A percentile compares a stretch with the other conserved stretches of the same genome.
Conservation (phyloP, 2,888 invertebrate genomes). For the Spisula subtruncata region DNA sequence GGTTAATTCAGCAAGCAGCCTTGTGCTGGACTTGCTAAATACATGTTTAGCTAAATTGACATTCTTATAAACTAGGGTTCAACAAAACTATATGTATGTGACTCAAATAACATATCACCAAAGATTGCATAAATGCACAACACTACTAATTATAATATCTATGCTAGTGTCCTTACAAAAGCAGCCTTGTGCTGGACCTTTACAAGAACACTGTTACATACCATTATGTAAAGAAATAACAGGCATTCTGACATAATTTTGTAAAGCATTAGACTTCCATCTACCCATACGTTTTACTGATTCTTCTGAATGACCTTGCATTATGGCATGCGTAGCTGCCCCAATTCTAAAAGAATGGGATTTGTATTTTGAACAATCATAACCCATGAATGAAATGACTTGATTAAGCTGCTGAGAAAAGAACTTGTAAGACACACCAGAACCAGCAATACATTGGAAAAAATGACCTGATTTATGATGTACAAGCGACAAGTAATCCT, state of each 20-base stretch:
- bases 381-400: slow-evolving; percentile 31
- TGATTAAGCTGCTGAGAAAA: slow-evolving; percentile 30
- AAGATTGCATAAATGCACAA: not conserved
- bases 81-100: not conserved
- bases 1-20: slow-evolving; percentile 13
- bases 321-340: slow-evolving; percentile 37
- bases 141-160: too few relatives aligned
- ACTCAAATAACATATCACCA: not conserved
- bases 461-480: slow-evolving; percentile 19
- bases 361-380: slow-evolving; percentile 11
- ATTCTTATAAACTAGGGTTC: too few relatives aligned
- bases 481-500: not conserved
- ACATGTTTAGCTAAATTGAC: not conserved
- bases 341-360: slow-evolving; percentile 43
- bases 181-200: slow-evolving; percentile 31
- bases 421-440: not conserved
- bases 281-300: slow-evolving; percentile 22
- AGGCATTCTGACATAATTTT: slow-evolving; percentile 28
- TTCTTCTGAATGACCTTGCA: slow-evolving; percentile 30
- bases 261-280: slow-evolving; percentile 38
- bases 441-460: slow-evolving; percentile 23
- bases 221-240: not conserved
- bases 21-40: slow-evolving; percentile 1
- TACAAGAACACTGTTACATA: too few relatives aligned
- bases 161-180: not conserved